A percentile compares a stretch with the other conserved stretches of the same genome.
Evolutionary conservation across 2,113 vertebrate species (phyloP).

Genomic region (Rafetus swinhoei): DNA sequence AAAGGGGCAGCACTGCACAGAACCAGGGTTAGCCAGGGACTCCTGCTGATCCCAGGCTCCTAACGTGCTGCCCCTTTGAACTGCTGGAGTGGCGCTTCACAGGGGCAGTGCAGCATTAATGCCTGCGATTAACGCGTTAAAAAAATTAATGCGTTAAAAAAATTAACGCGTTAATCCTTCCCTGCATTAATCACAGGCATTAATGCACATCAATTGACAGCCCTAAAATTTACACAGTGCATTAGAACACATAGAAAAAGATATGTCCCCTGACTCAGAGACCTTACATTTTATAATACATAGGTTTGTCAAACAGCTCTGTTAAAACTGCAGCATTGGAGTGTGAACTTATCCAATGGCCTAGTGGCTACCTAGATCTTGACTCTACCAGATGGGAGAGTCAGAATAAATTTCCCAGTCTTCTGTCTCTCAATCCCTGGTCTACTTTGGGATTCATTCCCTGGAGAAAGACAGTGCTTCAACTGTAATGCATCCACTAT

Average conservation of each 20-base stretch:
- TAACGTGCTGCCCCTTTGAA: too few relatives aligned
- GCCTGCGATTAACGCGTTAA: too few relatives aligned
- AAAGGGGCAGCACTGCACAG: too few relatives aligned
- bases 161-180: too few relatives aligned
- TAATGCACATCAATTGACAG: too few relatives aligned
- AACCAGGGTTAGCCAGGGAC: too few relatives aligned
- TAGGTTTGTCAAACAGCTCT: not conserved
- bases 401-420: not conserved
- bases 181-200: too few relatives aligned
- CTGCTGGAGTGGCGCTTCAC: too few relatives aligned
- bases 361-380: not conserved
- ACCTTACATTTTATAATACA: not conserved
- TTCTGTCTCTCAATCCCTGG: accelerated
- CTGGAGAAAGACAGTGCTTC: accelerated
- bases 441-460: not conserved
- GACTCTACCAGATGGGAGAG: accelerated
- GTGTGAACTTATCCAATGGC: accelerated
- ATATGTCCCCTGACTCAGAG: accelerated
- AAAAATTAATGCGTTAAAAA: too few relatives aligned
- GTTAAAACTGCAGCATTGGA: accelerated
- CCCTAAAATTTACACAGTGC: not conserved
- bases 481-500: not conserved
- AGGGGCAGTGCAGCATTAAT: too few relatives aligned
- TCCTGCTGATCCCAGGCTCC: too few relatives aligned
- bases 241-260: not conserved